Percentiles rank a stretch among this genome's conserved stretches.
These are phyloP conservation scores for Acleris cristana DNA, from an alignment of 2,888 invertebrate species.

Conservation along the genomic window DNA sequence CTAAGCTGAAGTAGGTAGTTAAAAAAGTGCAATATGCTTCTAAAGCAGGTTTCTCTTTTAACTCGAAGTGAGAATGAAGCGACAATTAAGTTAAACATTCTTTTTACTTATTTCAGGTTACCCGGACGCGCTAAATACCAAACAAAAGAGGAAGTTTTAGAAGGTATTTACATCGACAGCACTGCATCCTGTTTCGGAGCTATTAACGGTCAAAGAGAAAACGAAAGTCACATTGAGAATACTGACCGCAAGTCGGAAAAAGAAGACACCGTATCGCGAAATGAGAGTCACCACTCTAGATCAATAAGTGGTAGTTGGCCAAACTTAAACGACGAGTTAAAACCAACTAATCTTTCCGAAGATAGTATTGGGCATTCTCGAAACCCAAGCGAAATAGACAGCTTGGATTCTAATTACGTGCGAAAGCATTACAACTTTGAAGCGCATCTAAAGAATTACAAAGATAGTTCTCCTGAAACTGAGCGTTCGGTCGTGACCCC, in stretches of 20 bases:
- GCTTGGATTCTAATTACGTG: constrained; percentile 84
- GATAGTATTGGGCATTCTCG: constrained; percentile 78
- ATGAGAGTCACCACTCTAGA: constrained; percentile 68
- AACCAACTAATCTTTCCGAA: constrained; percentile 74
- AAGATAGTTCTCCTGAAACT: constrained; percentile 77
- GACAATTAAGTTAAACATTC: constrained; percentile 15
- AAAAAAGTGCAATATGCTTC: no score
- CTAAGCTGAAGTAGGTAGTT: no score
- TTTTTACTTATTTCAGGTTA: constrained; percentile 64
- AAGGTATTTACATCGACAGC: constrained; percentile 79
- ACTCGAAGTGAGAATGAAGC: no score
- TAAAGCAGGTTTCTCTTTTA: no score
- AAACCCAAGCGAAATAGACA: constrained; percentile 83
- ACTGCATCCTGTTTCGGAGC: constrained; percentile 80
- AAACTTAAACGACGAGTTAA: constrained; percentile 73
- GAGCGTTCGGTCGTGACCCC: constrained; percentile 68
- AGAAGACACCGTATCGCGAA: constrained; percentile 65
- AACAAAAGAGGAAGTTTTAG: constrained; percentile 79
- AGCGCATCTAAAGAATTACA: constrained; percentile 72
- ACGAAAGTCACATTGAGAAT: constrained; percentile 55
- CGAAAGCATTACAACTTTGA: constrained; percentile 83
- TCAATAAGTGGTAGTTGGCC: constrained; percentile 79
- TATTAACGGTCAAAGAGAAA: constrained; percentile 73
- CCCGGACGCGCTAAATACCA: constrained; percentile 78
- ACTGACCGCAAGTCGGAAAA: constrained; percentile 64